Evolutionary conservation across 2,888 invertebrate species (phyloP), one percentile per base, ranked within the genome.

Genomic region (Celastrina argiolus): DNA sequence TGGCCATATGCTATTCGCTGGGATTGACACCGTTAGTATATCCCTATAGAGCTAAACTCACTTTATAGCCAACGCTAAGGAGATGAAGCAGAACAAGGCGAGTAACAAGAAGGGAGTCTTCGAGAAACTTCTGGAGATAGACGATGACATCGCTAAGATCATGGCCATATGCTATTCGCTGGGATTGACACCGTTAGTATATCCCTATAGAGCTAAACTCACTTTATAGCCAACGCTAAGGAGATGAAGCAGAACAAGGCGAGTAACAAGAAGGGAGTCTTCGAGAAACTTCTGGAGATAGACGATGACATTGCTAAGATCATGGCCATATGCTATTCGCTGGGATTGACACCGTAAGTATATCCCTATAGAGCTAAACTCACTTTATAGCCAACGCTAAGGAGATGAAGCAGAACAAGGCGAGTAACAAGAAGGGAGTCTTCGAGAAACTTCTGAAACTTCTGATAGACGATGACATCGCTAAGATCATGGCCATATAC

Each of bases 1-100:
- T 94, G 93, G 93, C 94, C 1, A 95, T 73, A 92, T 95, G 92
- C 75, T 95, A 45, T 87, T 93, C 59, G 94, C 94, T 28, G 94
- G 94, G 63, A 89, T 94, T 10, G 95, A 95, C 80, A 94, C 94
- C 69, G 94, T 96, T 81, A 85, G 22, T 41, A 41, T 41, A 2
- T 5, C 1, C 1, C n/a, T 2, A n/a, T n/a, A n/a, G n/a, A n/a
- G n/a, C n/a, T n/a, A n/a, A n/a, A n/a, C n/a, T n/a, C n/a, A 64
- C 18, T 69, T 69, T 10, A 69, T 71, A 0, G 59, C 12, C 7
- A 66, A 66, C 64, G 68, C 68, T 12, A 67, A 69, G 14, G 56
- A 69, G 56, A 16, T 81, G 79, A 2, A 70, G 80, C 2, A 79
- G 81, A 36, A 28, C 70, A 41, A 71, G 26, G n/a, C 41, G 4